Evolutionary conservation across 2,888 invertebrate genomes (phyloP).

Genomic region (Terebella lapidaria): DNA sequence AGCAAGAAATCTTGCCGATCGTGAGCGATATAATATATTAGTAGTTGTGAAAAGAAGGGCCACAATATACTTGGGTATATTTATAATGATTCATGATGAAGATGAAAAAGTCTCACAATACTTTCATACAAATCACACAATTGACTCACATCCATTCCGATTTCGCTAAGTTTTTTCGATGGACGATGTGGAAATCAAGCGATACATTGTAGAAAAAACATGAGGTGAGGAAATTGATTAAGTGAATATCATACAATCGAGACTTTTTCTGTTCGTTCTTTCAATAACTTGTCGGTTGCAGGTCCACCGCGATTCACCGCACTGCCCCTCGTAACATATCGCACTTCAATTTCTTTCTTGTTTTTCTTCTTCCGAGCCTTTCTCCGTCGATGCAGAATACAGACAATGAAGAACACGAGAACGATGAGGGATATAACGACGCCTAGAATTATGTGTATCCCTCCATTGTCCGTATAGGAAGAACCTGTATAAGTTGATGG

Average conservation of each 20-base stretch:
- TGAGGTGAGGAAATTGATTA: too few relatives aligned
- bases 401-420: slow-evolving; percentile 26
- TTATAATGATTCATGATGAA: too few relatives aligned
- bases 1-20: too few relatives aligned
- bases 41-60: too few relatives aligned
- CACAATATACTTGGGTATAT: too few relatives aligned
- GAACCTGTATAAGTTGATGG: background rate
- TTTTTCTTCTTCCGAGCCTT: slow-evolving; percentile 19
- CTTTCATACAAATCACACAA: too few relatives aligned
- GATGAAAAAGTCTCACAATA: too few relatives aligned
- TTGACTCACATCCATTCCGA: too few relatives aligned
- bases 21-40: too few relatives aligned
- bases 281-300: slow-evolving; percentile 17
- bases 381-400: slow-evolving; percentile 22
- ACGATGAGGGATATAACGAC: slow-evolving; percentile 24
- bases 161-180: too few relatives aligned
- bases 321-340: slow-evolving; percentile 22
- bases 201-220: too few relatives aligned
- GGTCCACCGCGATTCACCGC: slow-evolving; percentile 2
- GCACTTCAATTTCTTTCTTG: slow-evolving; percentile 24
- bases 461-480: slow-evolving; percentile 16
- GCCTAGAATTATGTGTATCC: slow-evolving; percentile 27
- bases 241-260: slow-evolving; percentile 24
- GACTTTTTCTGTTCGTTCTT: slow-evolving; percentile 27
- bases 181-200: too few relatives aligned